Conservation (phyloP, 2,888 invertebrate species). For the Amaurobius ferox region DNA sequence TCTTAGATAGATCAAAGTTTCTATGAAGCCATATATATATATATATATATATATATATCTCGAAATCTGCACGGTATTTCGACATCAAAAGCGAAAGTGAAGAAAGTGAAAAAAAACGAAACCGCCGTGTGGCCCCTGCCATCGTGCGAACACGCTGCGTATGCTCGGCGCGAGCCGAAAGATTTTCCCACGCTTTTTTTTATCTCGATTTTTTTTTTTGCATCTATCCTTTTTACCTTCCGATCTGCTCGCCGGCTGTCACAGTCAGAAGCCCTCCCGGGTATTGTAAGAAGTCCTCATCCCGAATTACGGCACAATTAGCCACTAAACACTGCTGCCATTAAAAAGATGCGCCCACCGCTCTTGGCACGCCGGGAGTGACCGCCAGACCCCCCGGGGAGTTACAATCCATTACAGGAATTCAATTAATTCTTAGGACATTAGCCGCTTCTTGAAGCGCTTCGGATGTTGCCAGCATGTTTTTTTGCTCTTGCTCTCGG, state of each 20-base stretch:
- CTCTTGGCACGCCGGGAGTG: constrained; percentile 62
- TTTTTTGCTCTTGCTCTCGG: too few species aligned
- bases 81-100: too few species aligned
- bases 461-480: background rate
- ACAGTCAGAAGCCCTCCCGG: constrained; percentile 24
- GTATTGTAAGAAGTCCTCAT: constrained; percentile 56
- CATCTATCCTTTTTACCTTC: background rate
- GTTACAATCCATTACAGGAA: constrained; percentile 91
- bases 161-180: background rate
- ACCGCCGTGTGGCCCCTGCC: too few species aligned
- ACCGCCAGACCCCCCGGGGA: constrained; percentile 93
- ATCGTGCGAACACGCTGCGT: background rate
- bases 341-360: constrained; percentile 50
- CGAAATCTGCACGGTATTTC: too few species aligned
- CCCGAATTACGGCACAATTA: constrained; percentile 72
- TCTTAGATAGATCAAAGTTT: too few species aligned
- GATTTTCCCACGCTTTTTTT: background rate
- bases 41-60: too few species aligned
- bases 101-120: too few species aligned
- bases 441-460: constrained; percentile 60
- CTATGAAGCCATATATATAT: too few species aligned
- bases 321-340: constrained; percentile 66
- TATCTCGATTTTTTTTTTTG: too few species aligned
- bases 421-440: constrained; percentile 79
- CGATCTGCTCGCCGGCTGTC: background rate